phyloP scores from a whole-genome alignment of 2,888 invertebrate genomes.

The Dryadula phaetusa region DNA sequence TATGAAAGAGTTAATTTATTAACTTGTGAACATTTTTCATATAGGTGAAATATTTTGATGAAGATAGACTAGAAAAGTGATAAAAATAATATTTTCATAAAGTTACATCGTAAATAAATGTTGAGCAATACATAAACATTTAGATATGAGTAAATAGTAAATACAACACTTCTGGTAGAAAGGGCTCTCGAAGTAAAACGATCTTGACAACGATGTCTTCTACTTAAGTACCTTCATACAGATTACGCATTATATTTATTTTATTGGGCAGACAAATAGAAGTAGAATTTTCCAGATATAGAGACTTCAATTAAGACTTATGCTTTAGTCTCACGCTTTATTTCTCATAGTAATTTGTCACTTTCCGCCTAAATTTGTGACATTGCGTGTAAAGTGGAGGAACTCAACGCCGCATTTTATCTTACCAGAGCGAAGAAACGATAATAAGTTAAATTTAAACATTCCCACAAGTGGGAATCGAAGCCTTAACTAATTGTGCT shows the following conservation, averaged over 20 bases:
- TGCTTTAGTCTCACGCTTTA: too few species aligned
- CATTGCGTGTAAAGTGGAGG: too few species aligned
- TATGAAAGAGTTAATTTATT: neutral
- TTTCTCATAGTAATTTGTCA: too few species aligned
- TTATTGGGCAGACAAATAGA: neutral
- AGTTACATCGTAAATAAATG: neutral
- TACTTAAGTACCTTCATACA: conserved; percentile 13
- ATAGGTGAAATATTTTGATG: neutral
- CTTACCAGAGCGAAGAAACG: too few species aligned
- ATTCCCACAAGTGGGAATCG: too few species aligned
- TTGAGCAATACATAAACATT: neutral
- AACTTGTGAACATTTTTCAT: neutral
- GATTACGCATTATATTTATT: conserved; percentile 8
- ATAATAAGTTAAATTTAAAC: too few species aligned
- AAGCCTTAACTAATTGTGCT: too few species aligned
- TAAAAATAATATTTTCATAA: neutral
- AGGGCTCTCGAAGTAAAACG: conserved; percentile 25
- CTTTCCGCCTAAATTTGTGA: too few species aligned
- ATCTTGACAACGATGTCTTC: conserved; percentile 6
- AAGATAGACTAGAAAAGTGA: neutral
- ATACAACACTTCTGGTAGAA: conserved; percentile 17
- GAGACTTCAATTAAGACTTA: neutral
- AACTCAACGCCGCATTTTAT: too few species aligned
- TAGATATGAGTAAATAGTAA: neutral
- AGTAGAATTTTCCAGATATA: neutral